Base-by-base conservation (phyloP, 2,113 vertebrate genomes). In the Capreolus pygargus region DNA sequence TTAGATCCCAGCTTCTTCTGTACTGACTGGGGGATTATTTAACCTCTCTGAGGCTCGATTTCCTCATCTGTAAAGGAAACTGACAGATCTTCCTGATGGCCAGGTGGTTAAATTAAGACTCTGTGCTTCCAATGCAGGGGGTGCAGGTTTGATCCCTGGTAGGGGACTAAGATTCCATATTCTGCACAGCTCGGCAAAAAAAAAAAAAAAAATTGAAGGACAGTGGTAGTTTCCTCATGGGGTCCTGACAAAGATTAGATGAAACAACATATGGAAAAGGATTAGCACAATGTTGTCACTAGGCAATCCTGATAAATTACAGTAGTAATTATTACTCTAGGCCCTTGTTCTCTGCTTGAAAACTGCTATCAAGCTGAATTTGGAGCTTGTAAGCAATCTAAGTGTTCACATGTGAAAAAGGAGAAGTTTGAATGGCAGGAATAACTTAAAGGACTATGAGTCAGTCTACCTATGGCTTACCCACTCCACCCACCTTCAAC, bases 391-490 rank as follows among this genome's bases (percentile, higher is more conserved):
- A 5, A 52, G 8, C 70, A 79, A 47, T 67, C 25, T 17, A 82
- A 55, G 70, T 15, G 39, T 39, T 82, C 70, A 67, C n/a, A 94
- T 1, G 3, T 81, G 28, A 52, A 39, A 61, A 91, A 83, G 21
- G 50, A 94, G 58, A 92, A 91, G 23, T 58, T 36, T 54, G 61
- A 87, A 74, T 96, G 94, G 47, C 47, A 91, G 67, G 58, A 95
- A 43, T 61, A 47, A 85, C 16, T 78, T 27, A 43, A 82, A 95
- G n/a, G 57, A 82, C 47, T 33, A 3, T 39, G 14, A 81, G 67
- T 45, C 86, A 55, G 19, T 57, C 82, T 21, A 52, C 33, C n/a
- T 17, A 33, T 45, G 2, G 3, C 33, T 84, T 30, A 33, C 36
- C 33, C 28, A 50, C 57, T n/a, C 36, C 27, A 23, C 25, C 39